A percentile compares a stretch with the other conserved stretches of the same genome.
Conservation (phyloP, 2,888 invertebrate genomes). For the Trissolcus japonicus region DNA sequence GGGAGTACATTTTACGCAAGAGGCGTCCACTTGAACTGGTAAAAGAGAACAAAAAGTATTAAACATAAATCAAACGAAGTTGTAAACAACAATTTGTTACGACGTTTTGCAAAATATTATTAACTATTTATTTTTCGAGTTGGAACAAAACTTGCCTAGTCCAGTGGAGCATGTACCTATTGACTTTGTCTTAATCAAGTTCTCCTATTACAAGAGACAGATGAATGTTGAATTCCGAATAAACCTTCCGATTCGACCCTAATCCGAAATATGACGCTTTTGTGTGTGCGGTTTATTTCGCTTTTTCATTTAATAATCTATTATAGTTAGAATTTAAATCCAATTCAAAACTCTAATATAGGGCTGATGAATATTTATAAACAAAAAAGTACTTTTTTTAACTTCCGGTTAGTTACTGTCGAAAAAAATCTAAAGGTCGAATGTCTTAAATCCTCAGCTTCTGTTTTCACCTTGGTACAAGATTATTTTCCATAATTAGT, state of each 20-base stretch:
- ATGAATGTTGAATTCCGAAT: slow-evolving; percentile 46
- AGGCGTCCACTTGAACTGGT: not conserved
- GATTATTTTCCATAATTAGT: not conserved
- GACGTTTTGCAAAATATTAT: not conserved
- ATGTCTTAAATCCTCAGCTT: not conserved
- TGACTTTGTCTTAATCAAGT: slow-evolving; percentile 46
- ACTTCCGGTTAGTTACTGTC: slow-evolving; percentile 11
- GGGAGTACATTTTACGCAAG: not conserved
- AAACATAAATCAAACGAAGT: not conserved
- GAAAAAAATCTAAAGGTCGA: no score
- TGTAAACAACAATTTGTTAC: not conserved
- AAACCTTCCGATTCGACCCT: slow-evolving; percentile 39
- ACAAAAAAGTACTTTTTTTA: slow-evolving; percentile 1
- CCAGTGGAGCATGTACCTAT: slow-evolving; percentile 9
- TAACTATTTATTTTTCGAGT: not conserved
- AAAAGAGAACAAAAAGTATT: slow-evolving; percentile 1
- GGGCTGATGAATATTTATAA: slow-evolving; percentile 21
- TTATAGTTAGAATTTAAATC: slow-evolving; percentile 40
- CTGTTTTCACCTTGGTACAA: not conserved
- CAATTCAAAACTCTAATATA: slow-evolving; percentile 22
- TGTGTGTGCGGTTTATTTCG: slow-evolving; percentile 27
- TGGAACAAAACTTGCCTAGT: slow-evolving; percentile 12
- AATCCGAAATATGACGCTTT: slow-evolving; percentile 45
- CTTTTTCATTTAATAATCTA: slow-evolving; percentile 39
- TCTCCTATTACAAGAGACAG: slow-evolving; percentile 45